Evolutionary conservation across 2,888 invertebrate species (phyloP), one percentile per base, ranked within the genome.

Genomic region (Drosophila melanosoma): DNA sequence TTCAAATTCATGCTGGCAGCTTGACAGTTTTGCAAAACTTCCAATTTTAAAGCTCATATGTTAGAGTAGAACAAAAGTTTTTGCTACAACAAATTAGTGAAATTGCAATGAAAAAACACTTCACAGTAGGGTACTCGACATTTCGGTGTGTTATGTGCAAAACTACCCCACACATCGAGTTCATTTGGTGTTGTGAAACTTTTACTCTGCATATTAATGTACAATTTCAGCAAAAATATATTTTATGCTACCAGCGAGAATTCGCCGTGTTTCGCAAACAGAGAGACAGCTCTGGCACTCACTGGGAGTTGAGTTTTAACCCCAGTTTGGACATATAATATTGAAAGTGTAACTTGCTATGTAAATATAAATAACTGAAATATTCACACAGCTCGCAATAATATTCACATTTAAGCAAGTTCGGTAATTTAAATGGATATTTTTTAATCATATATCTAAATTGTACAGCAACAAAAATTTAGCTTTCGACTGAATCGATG

Each of bases 221-320:
- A 75, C 71, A 70, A 69, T 79, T 84, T 56, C 68, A 81, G 70
- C 8, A 29, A 3, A 87, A 88, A 81, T 79, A 69, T 76, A 74
- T 85, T 87, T 87, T 87, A 87, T 86, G 87, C 53, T 59, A 60
- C 87, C 79, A 81, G 81, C 90, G 86, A 67, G 86, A 70, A 74
- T 90, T 74, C 63, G 26, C 42, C 56, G 72, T 61, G 70, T 68
- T 75, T 56, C 57, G 58, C 65, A 71, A 74, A 62, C 73, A 58
- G 61, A 61, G 49, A 62, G 64, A 70, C 40, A 40, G 51, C 51
- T 40, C 40, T 45, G 52, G 12, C 38, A 51, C 42, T 33, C 54
- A 38, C 6, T 26, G 26, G 40, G 53, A 57, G 53, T 36, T 65
- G 52, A 57, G 64, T 20, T 61, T 38, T 49, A 42, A 51, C 38